phyloP scores from a whole-genome alignment of 2,888 invertebrate species.

The Hyles lineata region DNA sequence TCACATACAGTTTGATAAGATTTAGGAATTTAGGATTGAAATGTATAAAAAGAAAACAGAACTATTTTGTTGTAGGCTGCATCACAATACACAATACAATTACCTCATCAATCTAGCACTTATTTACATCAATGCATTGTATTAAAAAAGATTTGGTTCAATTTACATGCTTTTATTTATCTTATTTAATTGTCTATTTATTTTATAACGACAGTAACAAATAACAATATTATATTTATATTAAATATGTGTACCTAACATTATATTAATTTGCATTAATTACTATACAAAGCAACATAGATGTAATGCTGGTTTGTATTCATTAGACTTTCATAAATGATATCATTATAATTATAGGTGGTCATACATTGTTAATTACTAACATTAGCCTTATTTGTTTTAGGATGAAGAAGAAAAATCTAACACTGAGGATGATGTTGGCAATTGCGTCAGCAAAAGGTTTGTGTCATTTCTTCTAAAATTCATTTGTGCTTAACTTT shows the following conservation, averaged over 20 bases:
- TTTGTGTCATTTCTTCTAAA: constrained; percentile 48
- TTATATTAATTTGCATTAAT: background rate
- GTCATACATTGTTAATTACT: constrained; percentile 8
- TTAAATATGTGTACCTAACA: background rate
- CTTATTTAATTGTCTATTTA: background rate
- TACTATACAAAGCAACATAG: background rate
- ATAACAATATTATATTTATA: background rate
- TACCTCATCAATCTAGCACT: background rate
- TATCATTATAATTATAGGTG: background rate
- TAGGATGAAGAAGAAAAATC: constrained; percentile 78
- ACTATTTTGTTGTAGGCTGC: too few relatives aligned
- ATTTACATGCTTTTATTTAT: background rate
- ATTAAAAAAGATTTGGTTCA: background rate
- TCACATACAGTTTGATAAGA: too few relatives aligned
- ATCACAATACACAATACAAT: too few relatives aligned
- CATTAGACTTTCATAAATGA: background rate
- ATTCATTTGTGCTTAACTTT: background rate
- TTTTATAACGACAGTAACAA: background rate
- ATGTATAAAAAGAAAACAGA: too few relatives aligned
- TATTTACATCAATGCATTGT: background rate
- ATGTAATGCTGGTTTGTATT: constrained; percentile 5
- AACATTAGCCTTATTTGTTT: constrained; percentile 47
- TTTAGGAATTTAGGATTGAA: too few relatives aligned
- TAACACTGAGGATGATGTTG: constrained; percentile 75
- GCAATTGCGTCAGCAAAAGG: constrained; percentile 75